Percentiles rank a stretch among this genome's conserved stretches.
These are phyloP conservation scores for Alauda arvensis DNA, from an alignment of 2,797 vertebrate genomes.

Conservation along the genomic window DNA sequence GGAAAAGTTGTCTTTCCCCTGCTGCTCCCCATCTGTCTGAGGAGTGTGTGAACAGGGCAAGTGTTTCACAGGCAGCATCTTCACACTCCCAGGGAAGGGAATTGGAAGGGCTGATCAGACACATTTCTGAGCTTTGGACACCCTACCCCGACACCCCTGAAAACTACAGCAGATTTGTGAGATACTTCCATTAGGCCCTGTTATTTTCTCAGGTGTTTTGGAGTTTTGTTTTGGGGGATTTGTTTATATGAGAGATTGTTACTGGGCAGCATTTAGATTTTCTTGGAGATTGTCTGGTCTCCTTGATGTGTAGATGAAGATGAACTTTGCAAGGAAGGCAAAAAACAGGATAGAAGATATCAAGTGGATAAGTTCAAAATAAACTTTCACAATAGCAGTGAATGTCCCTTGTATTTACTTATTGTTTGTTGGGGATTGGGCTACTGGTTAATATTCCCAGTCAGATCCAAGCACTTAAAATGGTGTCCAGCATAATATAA, in stretches of 20 bases:
- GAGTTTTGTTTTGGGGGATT: background rate
- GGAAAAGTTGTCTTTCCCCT: background rate
- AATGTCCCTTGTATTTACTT: background rate
- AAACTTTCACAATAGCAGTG: background rate
- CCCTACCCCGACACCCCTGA: accelerated
- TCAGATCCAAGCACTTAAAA: background rate
- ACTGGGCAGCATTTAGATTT: background rate
- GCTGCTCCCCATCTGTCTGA: background rate
- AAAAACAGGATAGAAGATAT: background rate
- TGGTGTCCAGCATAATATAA: background rate
- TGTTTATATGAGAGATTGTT: background rate
- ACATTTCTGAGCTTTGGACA: background rate
- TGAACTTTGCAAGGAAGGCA: background rate
- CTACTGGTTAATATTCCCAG: background rate
- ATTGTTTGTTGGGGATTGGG: background rate
- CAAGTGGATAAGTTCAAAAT: background rate
- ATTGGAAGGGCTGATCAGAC: background rate
- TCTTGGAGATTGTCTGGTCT: background rate
- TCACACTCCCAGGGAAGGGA: background rate
- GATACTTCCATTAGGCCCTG: background rate
- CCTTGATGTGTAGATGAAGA: background rate
- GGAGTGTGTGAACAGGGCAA: background rate
- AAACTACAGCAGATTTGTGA: background rate
- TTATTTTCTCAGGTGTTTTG: background rate
- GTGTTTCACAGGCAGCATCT: background rate